phyloP scores from a whole-genome alignment of 2,797 vertebrate species.

The Galaxias olidus region DNA sequence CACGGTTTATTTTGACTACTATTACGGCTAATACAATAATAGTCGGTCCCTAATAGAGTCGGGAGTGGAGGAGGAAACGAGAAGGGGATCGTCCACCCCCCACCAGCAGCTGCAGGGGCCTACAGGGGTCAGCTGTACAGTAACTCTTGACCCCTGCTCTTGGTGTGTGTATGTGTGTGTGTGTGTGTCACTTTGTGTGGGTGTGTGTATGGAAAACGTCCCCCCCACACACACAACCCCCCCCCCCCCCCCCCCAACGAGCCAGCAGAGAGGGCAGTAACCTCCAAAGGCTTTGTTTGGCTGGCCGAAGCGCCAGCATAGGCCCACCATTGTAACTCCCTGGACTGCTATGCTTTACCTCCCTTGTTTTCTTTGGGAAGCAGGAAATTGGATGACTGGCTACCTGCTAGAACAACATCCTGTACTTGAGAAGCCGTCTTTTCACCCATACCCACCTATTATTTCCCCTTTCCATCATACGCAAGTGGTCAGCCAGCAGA shows the following conservation, averaged over 20 bases:
- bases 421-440: slow-evolving; percentile 85
- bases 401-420: slow-evolving; percentile 89
- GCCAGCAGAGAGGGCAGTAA: slow-evolving; percentile 76
- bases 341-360: slow-evolving; percentile 67
- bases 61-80: slow-evolving; percentile 51
- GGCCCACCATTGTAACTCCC: slow-evolving; percentile 78
- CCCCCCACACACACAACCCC: slow-evolving; percentile 27
- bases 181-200: slow-evolving; percentile 12
- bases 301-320: slow-evolving; percentile 67
- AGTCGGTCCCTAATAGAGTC: slow-evolving; percentile 70
- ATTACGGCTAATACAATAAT: slow-evolving; percentile 82
- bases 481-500: slow-evolving; percentile 73
- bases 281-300: slow-evolving; percentile 81
- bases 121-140: slow-evolving; percentile 72
- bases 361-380: slow-evolving; percentile 84
- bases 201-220: slow-evolving; percentile 40
- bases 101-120: slow-evolving; percentile 66
- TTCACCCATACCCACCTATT: slow-evolving; percentile 84
- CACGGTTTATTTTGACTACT: slow-evolving; percentile 79
- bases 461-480: slow-evolving; percentile 81
- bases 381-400: slow-evolving; percentile 88
- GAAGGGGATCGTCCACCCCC: slow-evolving; percentile 49
- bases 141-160: slow-evolving; percentile 71
- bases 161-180: slow-evolving; percentile 34
- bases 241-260: slow-evolving; percentile 54